Percentiles rank a stretch among this genome's conserved stretches.
phyloP scores from a whole-genome alignment of 2,797 vertebrate genomes.

The Mormyrus proboscirostris region DNA sequence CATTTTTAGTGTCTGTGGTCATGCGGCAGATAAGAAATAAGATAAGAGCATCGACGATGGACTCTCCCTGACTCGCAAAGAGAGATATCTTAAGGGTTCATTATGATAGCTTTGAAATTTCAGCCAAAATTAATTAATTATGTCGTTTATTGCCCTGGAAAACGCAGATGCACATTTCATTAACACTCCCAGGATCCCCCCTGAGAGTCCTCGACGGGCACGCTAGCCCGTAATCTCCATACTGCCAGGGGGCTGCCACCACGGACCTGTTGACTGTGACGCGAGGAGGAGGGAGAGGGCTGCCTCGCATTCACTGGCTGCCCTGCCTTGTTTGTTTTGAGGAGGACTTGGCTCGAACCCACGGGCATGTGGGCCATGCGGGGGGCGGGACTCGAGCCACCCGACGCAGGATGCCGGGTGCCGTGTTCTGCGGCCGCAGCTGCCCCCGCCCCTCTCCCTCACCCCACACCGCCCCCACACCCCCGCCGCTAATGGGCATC shows the following conservation, averaged over 20 bases:
- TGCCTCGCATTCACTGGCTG: neutral
- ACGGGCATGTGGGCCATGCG: conserved; percentile 29
- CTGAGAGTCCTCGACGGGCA: neutral
- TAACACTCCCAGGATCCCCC: neutral
- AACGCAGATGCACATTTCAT: neutral
- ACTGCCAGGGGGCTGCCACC: neutral
- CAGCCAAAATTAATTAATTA: neutral
- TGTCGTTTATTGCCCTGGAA: neutral
- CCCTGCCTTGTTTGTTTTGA: conserved; percentile 11
- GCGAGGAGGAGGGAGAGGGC: neutral
- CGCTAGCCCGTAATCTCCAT: neutral
- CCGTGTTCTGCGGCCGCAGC: neutral
- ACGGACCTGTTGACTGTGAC: neutral
- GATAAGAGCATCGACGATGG: neutral
- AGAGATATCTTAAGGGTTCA: neutral
- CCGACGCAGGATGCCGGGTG: conserved; percentile 23
- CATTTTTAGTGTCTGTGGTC: neutral
- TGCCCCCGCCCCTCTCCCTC: neutral
- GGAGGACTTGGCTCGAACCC: conserved; percentile 20
- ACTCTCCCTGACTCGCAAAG: neutral
- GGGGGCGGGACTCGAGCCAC: conserved; percentile 24
- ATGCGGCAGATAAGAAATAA: neutral
- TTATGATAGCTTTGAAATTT: neutral
- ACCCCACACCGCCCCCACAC: neutral
- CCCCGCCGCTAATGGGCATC: conserved; percentile 19